These are phyloP conservation scores for Menura novaehollandiae DNA, from an alignment of 2,113 vertebrate genomes.

Conservation along the genomic window DNA sequence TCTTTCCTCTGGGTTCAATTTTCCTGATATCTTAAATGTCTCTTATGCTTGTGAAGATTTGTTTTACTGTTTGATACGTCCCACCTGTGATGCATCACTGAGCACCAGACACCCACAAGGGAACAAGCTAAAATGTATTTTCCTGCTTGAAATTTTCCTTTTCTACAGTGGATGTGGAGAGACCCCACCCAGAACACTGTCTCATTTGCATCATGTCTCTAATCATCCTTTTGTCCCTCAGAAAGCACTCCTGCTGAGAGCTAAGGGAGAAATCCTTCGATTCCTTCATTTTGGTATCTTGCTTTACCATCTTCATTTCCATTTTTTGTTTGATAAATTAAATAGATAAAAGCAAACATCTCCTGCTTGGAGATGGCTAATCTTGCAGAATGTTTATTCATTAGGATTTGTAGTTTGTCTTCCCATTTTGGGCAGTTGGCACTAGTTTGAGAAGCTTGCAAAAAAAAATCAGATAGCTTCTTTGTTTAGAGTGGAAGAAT, in stretches of 20 bases:
- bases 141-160: slow-evolving; percentile 32
- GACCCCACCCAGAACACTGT: neutral
- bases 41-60: slow-evolving; percentile 1
- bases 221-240: slow-evolving; percentile 39
- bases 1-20: slow-evolving; percentile 45
- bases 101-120: slow-evolving; percentile 8
- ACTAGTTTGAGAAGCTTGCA: neutral
- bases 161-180: neutral
- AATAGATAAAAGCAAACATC: slow-evolving; percentile 37
- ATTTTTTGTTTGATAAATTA: slow-evolving; percentile 59
- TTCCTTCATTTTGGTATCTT: slow-evolving; percentile 48
- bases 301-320: slow-evolving; percentile 52
- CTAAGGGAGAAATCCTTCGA: neutral
- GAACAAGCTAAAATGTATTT: slow-evolving; percentile 21
- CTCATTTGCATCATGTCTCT: slow-evolving; percentile 27
- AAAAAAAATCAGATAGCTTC: neutral
- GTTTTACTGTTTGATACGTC: slow-evolving; percentile 33
- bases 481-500: slow-evolving; percentile 17
- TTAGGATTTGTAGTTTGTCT: slow-evolving; percentile 29
- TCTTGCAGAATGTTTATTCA: slow-evolving; percentile 56
- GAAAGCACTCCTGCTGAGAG: slow-evolving; percentile 22
- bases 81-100: slow-evolving; percentile 25
- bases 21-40: slow-evolving; percentile 35
- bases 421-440: slow-evolving; percentile 4
- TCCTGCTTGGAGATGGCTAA: slow-evolving; percentile 43